Evolutionary conservation across 1,140 invertebrate genomes (phyloP), one percentile per base, ranked within the genome.

Genomic region (Trichonephila inaurata): DNA sequence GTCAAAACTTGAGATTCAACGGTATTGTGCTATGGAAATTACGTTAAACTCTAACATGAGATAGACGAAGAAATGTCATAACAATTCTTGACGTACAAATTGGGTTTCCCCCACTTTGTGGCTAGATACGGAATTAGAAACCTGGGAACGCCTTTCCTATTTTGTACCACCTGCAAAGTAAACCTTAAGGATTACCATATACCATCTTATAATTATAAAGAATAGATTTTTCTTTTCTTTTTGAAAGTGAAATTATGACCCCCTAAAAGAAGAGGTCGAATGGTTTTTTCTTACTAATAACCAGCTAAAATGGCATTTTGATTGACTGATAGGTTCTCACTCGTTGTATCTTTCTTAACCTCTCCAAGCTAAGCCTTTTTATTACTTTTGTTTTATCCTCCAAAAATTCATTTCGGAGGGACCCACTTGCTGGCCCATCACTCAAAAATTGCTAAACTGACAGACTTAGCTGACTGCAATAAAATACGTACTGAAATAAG

Each of bases 241-340:
- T 6, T 1, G 33, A 69, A 77, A 89, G 88, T 89, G 88, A 89
- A 72, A 77, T 89, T 58, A 8, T 89, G 88, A 72, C 88, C 69
- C n/a, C 24, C 58, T 72, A 77, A 58, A 60, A 40, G 10, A 40
- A 89, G 44, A 89, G 69, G 88, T 77, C 88, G 66, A 72, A 24
- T 2, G 16, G 12, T 77, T 89, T 77, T 77, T 60, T 77, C 69
- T 58, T 58, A 77, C 62, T 89, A 89, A 89, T 89, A 19, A 66
- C 88, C 64, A 61, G 61, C 88, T 77, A 77, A 89, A 77, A 89
- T 89, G 88, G 66, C 88, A 77, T 51, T 89, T 72, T 89, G 88
- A 77, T 89, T 89, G 88, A 89, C 69, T 89, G 88, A 89, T 89
- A 77, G 88, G 66, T 89, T n/a, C 88, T 77, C n/a, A 89, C 88